Evolutionary conservation across 1,140 invertebrate genomes (phyloP).

Genomic region (Drosophila subpulchrella): DNA sequence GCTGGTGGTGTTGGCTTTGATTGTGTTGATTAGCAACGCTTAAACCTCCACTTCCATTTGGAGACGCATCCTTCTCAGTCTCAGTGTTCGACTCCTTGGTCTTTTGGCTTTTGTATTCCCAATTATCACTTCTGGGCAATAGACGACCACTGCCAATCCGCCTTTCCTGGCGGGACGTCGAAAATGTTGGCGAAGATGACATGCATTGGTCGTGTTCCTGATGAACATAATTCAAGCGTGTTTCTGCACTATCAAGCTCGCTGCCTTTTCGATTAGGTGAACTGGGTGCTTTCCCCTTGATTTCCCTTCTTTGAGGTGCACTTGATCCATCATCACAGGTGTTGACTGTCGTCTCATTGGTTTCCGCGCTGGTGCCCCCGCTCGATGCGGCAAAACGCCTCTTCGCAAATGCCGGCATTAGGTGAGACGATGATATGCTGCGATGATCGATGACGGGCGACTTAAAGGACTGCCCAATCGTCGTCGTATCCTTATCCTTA

Average conservation of each 20-base stretch:
- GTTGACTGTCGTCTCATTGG: slow-evolving; percentile 26
- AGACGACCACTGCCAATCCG: slow-evolving; percentile 91
- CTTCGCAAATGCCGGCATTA: slow-evolving; percentile 83
- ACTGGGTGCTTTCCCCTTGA: neutral
- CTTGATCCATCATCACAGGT: slow-evolving; percentile 20
- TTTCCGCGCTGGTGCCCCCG: slow-evolving; percentile 4
- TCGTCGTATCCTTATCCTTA: slow-evolving; percentile 24
- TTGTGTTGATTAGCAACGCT: slow-evolving; percentile 4
- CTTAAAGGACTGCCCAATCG: slow-evolving; percentile 35
- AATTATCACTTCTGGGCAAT: slow-evolving; percentile 87
- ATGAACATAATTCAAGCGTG: slow-evolving; percentile 16
- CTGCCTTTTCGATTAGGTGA: slow-evolving; percentile 5
- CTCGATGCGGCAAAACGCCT: slow-evolving; percentile 45
- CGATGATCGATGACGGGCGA: slow-evolving; percentile 70
- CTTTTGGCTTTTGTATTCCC: slow-evolving; percentile 86
- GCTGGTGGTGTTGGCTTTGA: slow-evolving; percentile 32
- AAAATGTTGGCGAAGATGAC: slow-evolving; percentile 49
- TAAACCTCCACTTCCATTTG: slow-evolving; percentile 42
- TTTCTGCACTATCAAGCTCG: slow-evolving; percentile 27
- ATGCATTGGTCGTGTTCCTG: slow-evolving; percentile 29
- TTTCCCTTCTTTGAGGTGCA: slow-evolving; percentile 4
- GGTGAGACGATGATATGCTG: slow-evolving; percentile 81
- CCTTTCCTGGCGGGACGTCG: slow-evolving; percentile 80
- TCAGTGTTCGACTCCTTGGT: slow-evolving; percentile 16
- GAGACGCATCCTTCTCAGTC: slow-evolving; percentile 50